A percentile compares a stretch with the other conserved stretches of the same genome.
Conservation (phyloP, 2,797 vertebrate species). For the Zalophus californianus region DNA sequence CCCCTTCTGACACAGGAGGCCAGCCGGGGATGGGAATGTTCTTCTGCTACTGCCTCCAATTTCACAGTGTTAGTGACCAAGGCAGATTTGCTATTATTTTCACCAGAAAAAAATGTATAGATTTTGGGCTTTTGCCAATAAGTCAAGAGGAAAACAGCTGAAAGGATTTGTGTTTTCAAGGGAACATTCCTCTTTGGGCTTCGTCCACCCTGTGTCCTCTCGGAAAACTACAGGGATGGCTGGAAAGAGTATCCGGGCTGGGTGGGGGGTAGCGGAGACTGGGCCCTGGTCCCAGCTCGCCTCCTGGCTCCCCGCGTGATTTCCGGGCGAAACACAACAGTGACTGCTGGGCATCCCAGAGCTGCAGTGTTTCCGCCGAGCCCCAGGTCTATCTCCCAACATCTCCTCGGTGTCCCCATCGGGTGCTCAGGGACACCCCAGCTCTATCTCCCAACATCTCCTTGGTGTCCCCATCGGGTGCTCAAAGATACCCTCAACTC, state of each 20-base stretch:
- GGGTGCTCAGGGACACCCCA: not conserved
- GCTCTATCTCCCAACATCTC: not conserved
- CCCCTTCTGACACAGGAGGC: too few species aligned
- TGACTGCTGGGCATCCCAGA: fast-evolving
- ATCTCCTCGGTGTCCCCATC: not conserved
- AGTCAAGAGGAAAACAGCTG: not conserved
- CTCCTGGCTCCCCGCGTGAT: too few species aligned
- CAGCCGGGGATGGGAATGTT: fast-evolving
- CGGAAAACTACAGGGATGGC: not conserved
- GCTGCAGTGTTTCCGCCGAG: too few species aligned
- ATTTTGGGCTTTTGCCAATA: not conserved
- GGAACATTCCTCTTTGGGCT: not conserved
- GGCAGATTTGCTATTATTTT: not conserved
- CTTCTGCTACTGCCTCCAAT: not conserved
- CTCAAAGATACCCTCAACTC: not conserved
- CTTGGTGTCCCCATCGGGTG: not conserved
- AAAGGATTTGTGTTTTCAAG: not conserved
- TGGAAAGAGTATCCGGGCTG: too few species aligned
- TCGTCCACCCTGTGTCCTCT: not conserved
- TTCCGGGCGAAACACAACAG: fast-evolving
- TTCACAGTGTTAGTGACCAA: not conserved
- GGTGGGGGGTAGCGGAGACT: not conserved
- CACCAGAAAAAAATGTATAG: constrained; percentile 15
- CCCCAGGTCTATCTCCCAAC: not conserved
- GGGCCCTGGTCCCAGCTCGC: not conserved